These are phyloP conservation scores for Pogonomyrmex barbatus DNA, from an alignment of 1,140 invertebrate genomes.

Conservation along the genomic window DNA sequence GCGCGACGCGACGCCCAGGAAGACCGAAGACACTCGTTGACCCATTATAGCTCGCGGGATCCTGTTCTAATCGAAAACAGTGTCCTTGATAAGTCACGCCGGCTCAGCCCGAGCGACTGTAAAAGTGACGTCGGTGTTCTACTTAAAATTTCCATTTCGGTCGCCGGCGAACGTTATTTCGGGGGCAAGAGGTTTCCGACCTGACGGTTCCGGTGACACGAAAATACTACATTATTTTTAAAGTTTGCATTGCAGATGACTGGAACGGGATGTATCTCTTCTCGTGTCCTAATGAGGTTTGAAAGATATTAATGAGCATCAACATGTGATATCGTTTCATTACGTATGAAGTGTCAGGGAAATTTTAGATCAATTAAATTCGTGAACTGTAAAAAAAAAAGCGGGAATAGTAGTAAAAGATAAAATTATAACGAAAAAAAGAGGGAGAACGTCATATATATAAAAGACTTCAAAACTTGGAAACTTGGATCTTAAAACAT, in stretches of 20 bases:
- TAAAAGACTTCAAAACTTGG: neutral
- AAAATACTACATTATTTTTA: constrained; percentile 20
- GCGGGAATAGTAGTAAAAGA: neutral
- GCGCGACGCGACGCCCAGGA: constrained; percentile 52
- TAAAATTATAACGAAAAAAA: neutral
- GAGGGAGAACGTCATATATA: neutral
- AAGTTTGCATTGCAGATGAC: neutral
- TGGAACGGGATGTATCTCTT: neutral
- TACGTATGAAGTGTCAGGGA: constrained; percentile 1
- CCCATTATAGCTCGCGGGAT: constrained; percentile 36
- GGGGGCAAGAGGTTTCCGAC: constrained; percentile 22
- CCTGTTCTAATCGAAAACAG: constrained; percentile 58
- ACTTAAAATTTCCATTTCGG: constrained; percentile 50
- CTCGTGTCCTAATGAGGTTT: neutral
- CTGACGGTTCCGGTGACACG: neutral
- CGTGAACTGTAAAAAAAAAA: neutral
- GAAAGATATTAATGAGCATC: neutral
- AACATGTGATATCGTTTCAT: constrained; percentile 6
- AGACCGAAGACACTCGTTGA: constrained; percentile 46
- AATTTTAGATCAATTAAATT: constrained; percentile 7
- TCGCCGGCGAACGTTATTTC: neutral
- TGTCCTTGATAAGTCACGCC: constrained; percentile 53
- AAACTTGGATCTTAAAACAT: neutral
- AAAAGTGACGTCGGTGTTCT: constrained; percentile 24
- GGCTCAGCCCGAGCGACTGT: constrained; percentile 37